Percentiles rank a stretch among this genome's conserved stretches.
Evolutionary conservation across 35 echinoderm and acorn worm genomes (phyloP).

Genomic region (Eucidaris tribuloides): DNA sequence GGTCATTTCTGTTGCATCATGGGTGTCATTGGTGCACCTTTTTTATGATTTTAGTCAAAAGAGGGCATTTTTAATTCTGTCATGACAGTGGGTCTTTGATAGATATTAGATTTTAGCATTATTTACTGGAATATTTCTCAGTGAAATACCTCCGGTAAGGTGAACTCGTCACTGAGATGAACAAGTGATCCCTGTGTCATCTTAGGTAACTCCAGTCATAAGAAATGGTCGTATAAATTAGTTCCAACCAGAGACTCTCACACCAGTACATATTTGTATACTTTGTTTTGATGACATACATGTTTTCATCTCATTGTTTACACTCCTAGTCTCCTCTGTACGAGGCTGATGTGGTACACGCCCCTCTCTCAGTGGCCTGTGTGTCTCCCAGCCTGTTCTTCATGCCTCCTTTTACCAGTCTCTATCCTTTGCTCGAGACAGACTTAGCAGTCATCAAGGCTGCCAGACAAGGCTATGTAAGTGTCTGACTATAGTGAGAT

Average conservation of each 20-base stretch:
- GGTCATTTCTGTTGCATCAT: too few species aligned
- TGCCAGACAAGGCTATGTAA: constrained; percentile 30
- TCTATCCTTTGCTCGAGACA: constrained; percentile 60
- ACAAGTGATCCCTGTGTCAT: too few species aligned
- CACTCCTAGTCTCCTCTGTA: not conserved
- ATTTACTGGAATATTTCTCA: not conserved
- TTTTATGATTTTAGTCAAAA: too few species aligned
- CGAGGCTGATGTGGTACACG: constrained; percentile 61
- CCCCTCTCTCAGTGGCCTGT: constrained; percentile 69
- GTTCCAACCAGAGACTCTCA: not conserved
- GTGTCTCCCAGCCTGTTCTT: constrained; percentile 69
- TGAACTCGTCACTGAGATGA: not conserved
- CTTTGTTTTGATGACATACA: not conserved
- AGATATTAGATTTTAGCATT: not conserved
- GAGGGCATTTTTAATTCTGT: too few species aligned
- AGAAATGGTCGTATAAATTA: not conserved
- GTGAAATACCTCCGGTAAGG: not conserved
- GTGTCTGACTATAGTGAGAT: not conserved
- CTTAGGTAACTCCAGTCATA: too few species aligned
- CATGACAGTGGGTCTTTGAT: too few species aligned
- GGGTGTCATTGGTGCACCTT: too few species aligned
- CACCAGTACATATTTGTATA: too few species aligned
- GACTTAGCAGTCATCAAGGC: constrained; percentile 52
- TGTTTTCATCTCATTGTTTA: not conserved
- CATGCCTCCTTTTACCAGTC: constrained; percentile 46